These are phyloP conservation scores for Cacoxenus indagator DNA, from an alignment of 2,888 invertebrate genomes.

Conservation along the genomic window DNA sequence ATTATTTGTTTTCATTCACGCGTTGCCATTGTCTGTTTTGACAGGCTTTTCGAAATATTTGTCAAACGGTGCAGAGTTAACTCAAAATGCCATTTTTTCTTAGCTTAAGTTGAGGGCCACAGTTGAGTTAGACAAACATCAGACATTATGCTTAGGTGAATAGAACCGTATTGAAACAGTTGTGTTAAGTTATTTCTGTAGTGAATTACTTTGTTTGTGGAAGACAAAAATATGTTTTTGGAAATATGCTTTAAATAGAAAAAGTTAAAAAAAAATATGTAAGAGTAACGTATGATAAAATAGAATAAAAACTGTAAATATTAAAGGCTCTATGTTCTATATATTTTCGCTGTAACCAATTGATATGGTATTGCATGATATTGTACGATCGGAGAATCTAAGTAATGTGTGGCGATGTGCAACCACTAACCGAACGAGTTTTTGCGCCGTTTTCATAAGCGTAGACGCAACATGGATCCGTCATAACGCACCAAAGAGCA, in stretches of 20 bases:
- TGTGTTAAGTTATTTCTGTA: neutral
- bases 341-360: no score
- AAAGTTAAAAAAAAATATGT: neutral
- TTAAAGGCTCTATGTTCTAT: no score
- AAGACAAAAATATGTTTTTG: neutral
- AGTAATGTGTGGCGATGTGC: no score
- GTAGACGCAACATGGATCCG: no score
- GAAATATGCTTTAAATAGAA: neutral
- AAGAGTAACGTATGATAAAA: neutral
- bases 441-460: no score
- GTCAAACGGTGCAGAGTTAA: neutral
- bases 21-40: neutral
- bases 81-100: no score
- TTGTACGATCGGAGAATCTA: no score
- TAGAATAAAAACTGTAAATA: neutral
- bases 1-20: neutral
- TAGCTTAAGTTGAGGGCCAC: no score
- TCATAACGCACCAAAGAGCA: no score
- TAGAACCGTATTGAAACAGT: slow-evolving; percentile 17
- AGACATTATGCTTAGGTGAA: neutral
- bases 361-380: no score
- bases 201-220: neutral
- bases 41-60: neutral
- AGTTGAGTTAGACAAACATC: slow-evolving; percentile 3
- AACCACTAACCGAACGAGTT: no score